These are phyloP conservation scores for Wasmannia auropunctata DNA, from an alignment of 1,140 invertebrate species.

Conservation along the genomic window DNA sequence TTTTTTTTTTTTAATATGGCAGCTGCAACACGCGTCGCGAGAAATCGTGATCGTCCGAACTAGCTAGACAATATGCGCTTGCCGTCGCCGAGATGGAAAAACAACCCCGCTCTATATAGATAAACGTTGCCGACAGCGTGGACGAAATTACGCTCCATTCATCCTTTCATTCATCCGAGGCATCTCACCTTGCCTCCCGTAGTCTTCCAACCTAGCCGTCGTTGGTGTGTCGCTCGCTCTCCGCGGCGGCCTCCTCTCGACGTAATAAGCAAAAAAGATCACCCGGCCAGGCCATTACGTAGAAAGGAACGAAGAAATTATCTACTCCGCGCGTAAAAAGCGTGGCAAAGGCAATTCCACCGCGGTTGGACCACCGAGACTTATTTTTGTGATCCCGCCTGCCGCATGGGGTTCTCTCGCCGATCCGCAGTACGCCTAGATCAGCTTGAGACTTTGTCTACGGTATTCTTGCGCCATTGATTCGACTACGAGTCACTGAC, in stretches of 20 bases:
- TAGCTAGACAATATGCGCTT: conserved; percentile 25
- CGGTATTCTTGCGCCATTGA: conserved; percentile 65
- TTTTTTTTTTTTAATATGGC: not conserved
- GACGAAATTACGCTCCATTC: conserved; percentile 81
- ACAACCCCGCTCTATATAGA: not conserved
- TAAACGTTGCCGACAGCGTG: conserved; percentile 55
- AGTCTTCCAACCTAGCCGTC: conserved; percentile 22
- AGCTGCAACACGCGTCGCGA: not conserved
- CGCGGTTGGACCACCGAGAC: conserved; percentile 73
- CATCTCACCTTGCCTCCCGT: conserved; percentile 48
- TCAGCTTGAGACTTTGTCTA: conserved; percentile 60
- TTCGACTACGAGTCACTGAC: conserved; percentile 31
- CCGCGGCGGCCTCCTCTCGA: conserved; percentile 64
- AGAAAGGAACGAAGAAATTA: conserved; percentile 79
- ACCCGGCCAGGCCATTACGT: conserved; percentile 77
- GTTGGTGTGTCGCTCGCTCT: conserved; percentile 21
- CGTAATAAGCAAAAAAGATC: conserved; percentile 81
- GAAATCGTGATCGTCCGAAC: conserved; percentile 37
- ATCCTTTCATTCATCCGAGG: conserved; percentile 81
- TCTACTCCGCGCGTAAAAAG: conserved; percentile 81
- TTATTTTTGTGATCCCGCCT: conserved; percentile 71
- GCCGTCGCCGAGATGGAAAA: conserved; percentile 10
- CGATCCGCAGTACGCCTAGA: conserved; percentile 26
- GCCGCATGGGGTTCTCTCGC: conserved; percentile 40
- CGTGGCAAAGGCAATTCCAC: conserved; percentile 80